phyloP scores from a whole-genome alignment of 2,888 invertebrate genomes.

The Ectobius pallidus region DNA sequence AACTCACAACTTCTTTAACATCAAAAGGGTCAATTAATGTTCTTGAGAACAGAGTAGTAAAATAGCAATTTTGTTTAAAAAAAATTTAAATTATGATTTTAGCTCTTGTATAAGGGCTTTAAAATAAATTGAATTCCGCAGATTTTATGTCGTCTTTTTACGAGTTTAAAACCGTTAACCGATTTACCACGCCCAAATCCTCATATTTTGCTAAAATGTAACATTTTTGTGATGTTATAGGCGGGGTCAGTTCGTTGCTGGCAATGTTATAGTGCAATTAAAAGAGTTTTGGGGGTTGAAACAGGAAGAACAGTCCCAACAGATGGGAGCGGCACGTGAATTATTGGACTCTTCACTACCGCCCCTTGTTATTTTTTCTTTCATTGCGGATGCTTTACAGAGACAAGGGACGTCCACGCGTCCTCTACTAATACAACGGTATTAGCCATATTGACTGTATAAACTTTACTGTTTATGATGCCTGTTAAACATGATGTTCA shows the following conservation, averaged over 20 bases:
- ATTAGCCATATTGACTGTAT: slow-evolving; percentile 13
- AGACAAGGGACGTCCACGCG: not conserved
- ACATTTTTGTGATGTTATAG: not conserved
- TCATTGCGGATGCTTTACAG: slow-evolving; percentile 16
- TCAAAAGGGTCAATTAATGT: too few relatives aligned
- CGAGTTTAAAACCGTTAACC: too few relatives aligned
- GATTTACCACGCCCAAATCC: too few relatives aligned
- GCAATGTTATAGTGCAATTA: slow-evolving; percentile 15
- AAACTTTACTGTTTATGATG: slow-evolving; percentile 17
- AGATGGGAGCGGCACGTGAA: slow-evolving; percentile 12
- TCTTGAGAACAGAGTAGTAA: too few relatives aligned
- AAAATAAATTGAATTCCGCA: too few relatives aligned
- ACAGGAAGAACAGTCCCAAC: slow-evolving; percentile 7
- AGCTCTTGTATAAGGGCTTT: too few relatives aligned
- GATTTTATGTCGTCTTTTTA: too few relatives aligned
- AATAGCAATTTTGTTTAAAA: too few relatives aligned
- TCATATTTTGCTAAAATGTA: not conserved
- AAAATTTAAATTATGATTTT: too few relatives aligned
- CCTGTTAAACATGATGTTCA: not conserved
- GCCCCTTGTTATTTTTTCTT: not conserved
- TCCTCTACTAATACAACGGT: not conserved
- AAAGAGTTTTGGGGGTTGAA: not conserved
- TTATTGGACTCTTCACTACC: slow-evolving; percentile 8
- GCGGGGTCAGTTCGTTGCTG: not conserved
- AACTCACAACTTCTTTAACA: too few relatives aligned